Percentiles rank a stretch among this genome's conserved stretches.
These are phyloP conservation scores for Formica exsecta DNA, from an alignment of 1,140 invertebrate genomes.

Conservation along the genomic window DNA sequence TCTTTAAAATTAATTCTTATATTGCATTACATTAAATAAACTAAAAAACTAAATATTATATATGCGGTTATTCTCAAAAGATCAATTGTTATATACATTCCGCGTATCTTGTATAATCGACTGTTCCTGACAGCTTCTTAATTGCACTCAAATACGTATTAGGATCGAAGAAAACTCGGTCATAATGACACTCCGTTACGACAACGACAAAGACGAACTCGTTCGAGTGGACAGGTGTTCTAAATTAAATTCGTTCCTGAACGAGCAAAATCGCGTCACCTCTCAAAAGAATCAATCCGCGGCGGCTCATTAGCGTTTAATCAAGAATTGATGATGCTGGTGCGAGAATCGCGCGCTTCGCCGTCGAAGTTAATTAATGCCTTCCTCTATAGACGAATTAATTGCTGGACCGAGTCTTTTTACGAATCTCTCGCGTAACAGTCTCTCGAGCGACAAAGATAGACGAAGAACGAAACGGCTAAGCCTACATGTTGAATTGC, in stretches of 20 bases:
- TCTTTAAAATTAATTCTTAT: background rate
- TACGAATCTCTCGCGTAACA: background rate
- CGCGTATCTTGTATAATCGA: slow-evolving; percentile 40
- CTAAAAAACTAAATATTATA: background rate
- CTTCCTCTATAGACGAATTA: slow-evolving; percentile 31
- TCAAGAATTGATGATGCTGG: background rate
- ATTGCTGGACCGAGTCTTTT: slow-evolving; percentile 13
- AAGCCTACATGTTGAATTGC: slow-evolving; percentile 60
- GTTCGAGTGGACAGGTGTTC: background rate
- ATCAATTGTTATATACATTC: background rate
- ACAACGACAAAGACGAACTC: background rate
- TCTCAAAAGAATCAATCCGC: background rate
- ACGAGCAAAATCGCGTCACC: background rate
- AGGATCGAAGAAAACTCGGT: slow-evolving; percentile 1
- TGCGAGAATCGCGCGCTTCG: background rate
- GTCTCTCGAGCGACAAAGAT: slow-evolving; percentile 44
- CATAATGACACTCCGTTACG: slow-evolving; percentile 30
- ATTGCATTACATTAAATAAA: background rate
- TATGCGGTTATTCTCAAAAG: background rate
- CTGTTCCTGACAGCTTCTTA: slow-evolving; percentile 38
- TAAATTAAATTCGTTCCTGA: slow-evolving; percentile 30
- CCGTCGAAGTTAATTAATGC: slow-evolving; percentile 29
- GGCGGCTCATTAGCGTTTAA: slow-evolving; percentile 28
- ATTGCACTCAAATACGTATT: slow-evolving; percentile 30
- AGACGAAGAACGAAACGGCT: slow-evolving; percentile 5